Conservation (phyloP, 2,888 invertebrate genomes). For the Adela reaumurella region DNA sequence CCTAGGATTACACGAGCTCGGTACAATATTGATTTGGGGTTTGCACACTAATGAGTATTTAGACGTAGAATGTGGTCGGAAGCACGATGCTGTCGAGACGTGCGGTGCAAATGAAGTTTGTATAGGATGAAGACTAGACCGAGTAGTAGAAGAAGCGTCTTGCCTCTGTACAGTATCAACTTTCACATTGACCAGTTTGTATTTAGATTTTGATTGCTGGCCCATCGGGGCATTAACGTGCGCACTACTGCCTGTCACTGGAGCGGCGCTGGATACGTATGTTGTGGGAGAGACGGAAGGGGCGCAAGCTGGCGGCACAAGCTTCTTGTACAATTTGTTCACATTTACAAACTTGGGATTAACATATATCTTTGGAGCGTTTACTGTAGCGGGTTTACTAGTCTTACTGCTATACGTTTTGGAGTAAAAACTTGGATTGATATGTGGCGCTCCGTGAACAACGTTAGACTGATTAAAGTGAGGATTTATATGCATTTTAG, state of each 20-base stretch:
- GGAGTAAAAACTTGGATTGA: conserved; percentile 5
- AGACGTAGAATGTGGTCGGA: too few relatives aligned
- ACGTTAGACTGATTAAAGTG: conserved; percentile 22
- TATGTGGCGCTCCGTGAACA: conserved; percentile 7
- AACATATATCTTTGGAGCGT: conserved; percentile 34
- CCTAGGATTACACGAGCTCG: conserved; percentile 8
- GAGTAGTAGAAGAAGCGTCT: too few relatives aligned
- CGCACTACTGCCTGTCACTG: too few relatives aligned
- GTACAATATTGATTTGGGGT: background rate
- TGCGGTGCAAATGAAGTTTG: too few relatives aligned
- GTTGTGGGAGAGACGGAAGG: too few relatives aligned
- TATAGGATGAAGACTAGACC: too few relatives aligned
- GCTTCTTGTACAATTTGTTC: background rate
- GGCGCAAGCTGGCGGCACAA: too few relatives aligned
- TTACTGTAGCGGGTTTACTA: background rate
- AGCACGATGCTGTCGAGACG: too few relatives aligned
- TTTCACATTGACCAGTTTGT: background rate
- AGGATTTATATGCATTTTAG: conserved; percentile 30
- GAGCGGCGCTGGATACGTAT: too few relatives aligned
- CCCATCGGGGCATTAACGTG: background rate
- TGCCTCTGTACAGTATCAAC: too few relatives aligned
- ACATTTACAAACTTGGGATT: conserved; percentile 40
- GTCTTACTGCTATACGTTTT: too few relatives aligned
- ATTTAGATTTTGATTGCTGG: background rate
- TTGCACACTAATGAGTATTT: too few relatives aligned